Conservation (phyloP, 2,797 vertebrate species). For the Tadarida brasiliensis region DNA sequence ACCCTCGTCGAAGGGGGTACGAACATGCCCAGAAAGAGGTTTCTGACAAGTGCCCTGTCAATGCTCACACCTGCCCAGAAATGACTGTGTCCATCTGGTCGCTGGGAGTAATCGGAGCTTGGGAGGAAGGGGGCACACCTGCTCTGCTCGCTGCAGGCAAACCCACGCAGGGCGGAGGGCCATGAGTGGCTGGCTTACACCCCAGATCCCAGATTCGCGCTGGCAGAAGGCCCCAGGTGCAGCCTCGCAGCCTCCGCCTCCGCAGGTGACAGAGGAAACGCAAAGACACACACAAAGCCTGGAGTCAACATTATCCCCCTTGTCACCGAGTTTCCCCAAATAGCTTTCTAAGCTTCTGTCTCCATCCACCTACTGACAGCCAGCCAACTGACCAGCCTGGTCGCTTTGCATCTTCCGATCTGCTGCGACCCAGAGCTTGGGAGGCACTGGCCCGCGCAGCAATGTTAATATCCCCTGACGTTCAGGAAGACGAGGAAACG, state of each 20-base stretch:
- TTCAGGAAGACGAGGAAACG: slow-evolving; percentile 67
- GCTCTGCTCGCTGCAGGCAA: background rate
- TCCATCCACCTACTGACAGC: too few relatives aligned
- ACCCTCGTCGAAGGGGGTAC: background rate
- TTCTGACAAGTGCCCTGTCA: background rate
- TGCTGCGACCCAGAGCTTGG: background rate
- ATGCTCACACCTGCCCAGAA: background rate
- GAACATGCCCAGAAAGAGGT: background rate
- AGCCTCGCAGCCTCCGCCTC: too few relatives aligned
- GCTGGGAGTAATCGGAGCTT: background rate
- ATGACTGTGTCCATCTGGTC: slow-evolving; percentile 9
- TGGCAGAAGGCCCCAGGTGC: background rate
- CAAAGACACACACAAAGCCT: background rate
- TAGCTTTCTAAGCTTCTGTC: background rate
- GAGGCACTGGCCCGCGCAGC: background rate
- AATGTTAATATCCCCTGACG: too few relatives aligned
- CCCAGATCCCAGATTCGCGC: background rate
- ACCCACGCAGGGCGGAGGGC: background rate
- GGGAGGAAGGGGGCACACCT: background rate
- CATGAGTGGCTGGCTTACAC: background rate
- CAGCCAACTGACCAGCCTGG: background rate
- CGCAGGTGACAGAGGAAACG: background rate
- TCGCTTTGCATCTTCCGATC: background rate
- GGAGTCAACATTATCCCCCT: background rate
- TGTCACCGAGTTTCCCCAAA: background rate